Base-by-base conservation (phyloP, 2,113 vertebrate species). In the Thalassarche chlororhynchos region DNA sequence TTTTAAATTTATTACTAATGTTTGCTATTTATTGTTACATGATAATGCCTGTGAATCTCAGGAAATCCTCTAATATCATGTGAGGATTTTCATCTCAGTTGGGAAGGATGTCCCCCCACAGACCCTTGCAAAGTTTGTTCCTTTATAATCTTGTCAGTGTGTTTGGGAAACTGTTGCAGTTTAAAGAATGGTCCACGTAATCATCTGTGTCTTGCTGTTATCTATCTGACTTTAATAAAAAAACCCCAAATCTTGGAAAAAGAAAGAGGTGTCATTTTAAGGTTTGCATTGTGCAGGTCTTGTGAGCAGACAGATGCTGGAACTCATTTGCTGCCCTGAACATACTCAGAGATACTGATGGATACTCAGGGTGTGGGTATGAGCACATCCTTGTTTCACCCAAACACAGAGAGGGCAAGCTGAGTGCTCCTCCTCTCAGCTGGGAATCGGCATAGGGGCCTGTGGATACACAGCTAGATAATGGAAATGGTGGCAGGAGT, bases 321-420 rank as follows among this genome's bases (percentile, higher is more conserved):
- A 75, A 60, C 55, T 51, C 13, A n/a, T 60, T 75, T 88, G 17
- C 26, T 90, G 25, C 44, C 28, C 32, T 47, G 31, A 75, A 60
- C 0, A 0, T 51, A 15, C 4, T 57, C 28, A 49, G 36, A 66
- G 14, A 25, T 58, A 17, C 3, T 21, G 46, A 42, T 8, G 23
- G 24, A 6, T 58, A 42, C 34, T 34, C n/a, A 29, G 42, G 21
- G 23, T 38, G 13, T 36, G 31, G 2, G 4, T 46, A 42, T 9
- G 25, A 71, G 38, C 21, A 42, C 31, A 40, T 17, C 14, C 14
- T 61, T 52, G 13, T 78, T 77, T 61, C 31, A 80, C 25, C 16
- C 49, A 65, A 47, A 47, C 14, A 38, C 20, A 64, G 20, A 55
- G 11, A 60, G 10, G 10, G 9, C n/a, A 40, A 86, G 19, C 1